Base-by-base conservation (phyloP, 2,888 invertebrate species). In the Antitype chi region DNA sequence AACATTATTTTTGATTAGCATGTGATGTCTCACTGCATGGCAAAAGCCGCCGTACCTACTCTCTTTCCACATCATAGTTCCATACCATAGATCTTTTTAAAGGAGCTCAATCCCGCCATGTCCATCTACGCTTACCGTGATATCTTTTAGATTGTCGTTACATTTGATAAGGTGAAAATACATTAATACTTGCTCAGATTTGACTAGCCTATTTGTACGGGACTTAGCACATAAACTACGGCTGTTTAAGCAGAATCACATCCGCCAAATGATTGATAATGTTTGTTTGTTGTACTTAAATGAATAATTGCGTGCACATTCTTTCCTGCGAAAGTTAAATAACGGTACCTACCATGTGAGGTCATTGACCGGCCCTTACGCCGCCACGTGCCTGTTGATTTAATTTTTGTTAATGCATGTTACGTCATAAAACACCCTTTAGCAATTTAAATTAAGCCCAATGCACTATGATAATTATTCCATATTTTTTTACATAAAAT, bases 341-440 rank as follows among this genome's bases (percentile, higher is more conserved):
- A 95, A 93, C 94, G 92, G 94, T 93, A 92, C 79, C 87, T 88
- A 85, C 89, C 90, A 87, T 91, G 89, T 89, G 87, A 89, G 95
- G 94, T 94, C 95, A 92, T 89, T 89, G 95, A 92, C 95, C 95
- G 95, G 92, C 95, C 94, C 94, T 93, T 93, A 90, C 89, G 89
- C 83, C 89, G 82, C 85, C 94, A 94, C 93, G 93, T 93, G 95
- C 86, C 88, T 78, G 76, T 73, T 84, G 84, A 89, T 87, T 86
- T 87, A 87, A 88, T 89, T 89, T 90, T 87, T 85, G 88, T 75
- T 76, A 78, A 66, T 78, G 70, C 49, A 80, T 23, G 57, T 90
- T 88, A 89, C 83, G 85, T 79, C 85, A 89, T 84, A 85, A 82
- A 88, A 80, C 81, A 85, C 78, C 78, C 78, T 78, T 79, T 84